These are phyloP conservation scores for Poicephalus gulielmi DNA, from an alignment of 2,113 vertebrate species.

Conservation along the genomic window DNA sequence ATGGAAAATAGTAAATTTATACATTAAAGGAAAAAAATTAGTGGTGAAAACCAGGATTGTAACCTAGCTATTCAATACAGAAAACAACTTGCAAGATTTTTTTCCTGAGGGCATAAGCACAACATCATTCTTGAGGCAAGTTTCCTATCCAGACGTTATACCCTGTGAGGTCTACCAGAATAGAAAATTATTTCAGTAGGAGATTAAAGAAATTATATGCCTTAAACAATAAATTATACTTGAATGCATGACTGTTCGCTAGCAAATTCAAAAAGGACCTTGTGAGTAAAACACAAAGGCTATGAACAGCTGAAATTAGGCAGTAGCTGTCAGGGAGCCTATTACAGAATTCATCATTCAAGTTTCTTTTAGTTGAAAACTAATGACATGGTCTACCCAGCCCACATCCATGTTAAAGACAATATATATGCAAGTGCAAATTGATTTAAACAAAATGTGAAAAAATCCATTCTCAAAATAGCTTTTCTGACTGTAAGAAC, in stretches of 20 bases:
- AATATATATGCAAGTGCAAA: neutral
- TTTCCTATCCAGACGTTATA: neutral
- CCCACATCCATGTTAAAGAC: neutral
- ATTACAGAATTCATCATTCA: neutral
- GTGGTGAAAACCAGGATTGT: neutral
- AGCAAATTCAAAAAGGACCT: neutral
- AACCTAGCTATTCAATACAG: neutral
- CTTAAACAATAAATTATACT: neutral
- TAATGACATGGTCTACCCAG: neutral
- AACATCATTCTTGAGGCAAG: neutral
- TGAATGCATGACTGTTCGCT: neutral
- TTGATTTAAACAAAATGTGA: neutral
- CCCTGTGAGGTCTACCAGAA: neutral
- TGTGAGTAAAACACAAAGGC: neutral
- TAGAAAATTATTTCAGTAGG: neutral
- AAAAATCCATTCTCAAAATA: neutral
- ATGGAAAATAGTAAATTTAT: neutral
- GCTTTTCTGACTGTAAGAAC: neutral
- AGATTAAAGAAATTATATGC: conserved; percentile 9
- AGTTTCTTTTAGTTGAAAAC: neutral
- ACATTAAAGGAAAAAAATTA: neutral
- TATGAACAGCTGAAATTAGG: neutral
- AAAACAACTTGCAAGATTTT: neutral
- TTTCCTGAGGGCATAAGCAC: neutral
- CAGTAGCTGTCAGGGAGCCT: neutral